Conservation (phyloP, 2,113 vertebrate genomes). For the Micromys minutus region DNA sequence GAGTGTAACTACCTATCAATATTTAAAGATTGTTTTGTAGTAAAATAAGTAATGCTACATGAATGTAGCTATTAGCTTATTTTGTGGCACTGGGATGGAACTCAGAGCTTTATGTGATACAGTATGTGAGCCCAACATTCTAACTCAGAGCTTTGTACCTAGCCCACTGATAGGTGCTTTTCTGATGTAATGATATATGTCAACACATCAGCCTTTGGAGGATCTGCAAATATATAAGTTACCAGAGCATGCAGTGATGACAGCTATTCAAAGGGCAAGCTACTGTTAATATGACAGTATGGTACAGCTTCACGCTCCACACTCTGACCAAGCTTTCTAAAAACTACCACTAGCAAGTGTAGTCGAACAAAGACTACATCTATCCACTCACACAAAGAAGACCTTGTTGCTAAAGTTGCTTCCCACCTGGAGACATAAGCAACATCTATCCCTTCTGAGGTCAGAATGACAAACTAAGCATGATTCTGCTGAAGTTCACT, state of each 20-base stretch:
- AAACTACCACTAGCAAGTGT: background rate
- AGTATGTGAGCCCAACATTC: background rate
- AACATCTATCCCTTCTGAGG: background rate
- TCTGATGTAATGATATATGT: background rate
- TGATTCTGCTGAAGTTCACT: background rate
- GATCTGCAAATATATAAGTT: background rate
- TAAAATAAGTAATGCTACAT: background rate
- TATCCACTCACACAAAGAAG: background rate
- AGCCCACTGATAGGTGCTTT: background rate
- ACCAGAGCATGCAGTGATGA: background rate
- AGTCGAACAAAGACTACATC: background rate
- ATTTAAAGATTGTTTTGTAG: slow-evolving; percentile 16
- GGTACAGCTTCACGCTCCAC: slow-evolving; percentile 3
- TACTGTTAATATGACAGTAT: slow-evolving; percentile 23
- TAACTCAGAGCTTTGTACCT: background rate
- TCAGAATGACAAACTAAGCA: background rate
- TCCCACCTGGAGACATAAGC: background rate
- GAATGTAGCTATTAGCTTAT: background rate
- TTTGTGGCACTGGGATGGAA: background rate
- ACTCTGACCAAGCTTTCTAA: background rate
- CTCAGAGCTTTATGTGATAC: background rate
- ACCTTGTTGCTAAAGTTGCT: background rate
- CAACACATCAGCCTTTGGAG: background rate
- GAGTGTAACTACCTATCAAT: background rate
- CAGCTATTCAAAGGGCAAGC: slow-evolving; percentile 17